Evolutionary conservation across 1,140 invertebrate genomes (phyloP).

Genomic region (Tenebrio molitor): DNA sequence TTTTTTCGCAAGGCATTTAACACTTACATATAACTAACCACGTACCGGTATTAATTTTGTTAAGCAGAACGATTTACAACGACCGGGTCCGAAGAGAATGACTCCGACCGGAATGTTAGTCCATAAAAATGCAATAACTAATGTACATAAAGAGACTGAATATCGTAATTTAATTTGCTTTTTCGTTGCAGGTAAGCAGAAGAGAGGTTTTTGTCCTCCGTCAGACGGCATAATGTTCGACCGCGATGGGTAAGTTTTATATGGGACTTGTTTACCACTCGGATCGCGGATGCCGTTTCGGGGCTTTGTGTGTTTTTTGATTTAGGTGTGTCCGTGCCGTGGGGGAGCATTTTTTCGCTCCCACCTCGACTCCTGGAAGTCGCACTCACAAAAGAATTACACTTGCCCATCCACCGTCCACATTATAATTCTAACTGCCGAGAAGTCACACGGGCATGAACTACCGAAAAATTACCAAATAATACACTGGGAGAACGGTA

Average conservation of each 20-base stretch:
- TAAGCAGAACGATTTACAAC: slow-evolving; percentile 55
- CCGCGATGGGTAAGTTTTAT: slow-evolving; percentile 44
- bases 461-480: too few relatives aligned
- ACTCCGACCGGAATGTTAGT: slow-evolving; percentile 51
- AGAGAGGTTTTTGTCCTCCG: slow-evolving; percentile 44
- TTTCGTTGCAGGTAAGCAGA: slow-evolving; percentile 56
- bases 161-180: slow-evolving; percentile 59
- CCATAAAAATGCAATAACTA: slow-evolving; percentile 59
- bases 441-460: too few relatives aligned
- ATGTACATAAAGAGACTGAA: slow-evolving; percentile 52
- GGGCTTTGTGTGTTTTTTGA: slow-evolving; percentile 41
- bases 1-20: slow-evolving; percentile 41
- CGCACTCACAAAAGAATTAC: too few relatives aligned
- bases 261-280: slow-evolving; percentile 34
- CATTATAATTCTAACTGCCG: too few relatives aligned
- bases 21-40: slow-evolving; percentile 50
- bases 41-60: slow-evolving; percentile 54
- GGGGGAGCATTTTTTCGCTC: slow-evolving; percentile 12
- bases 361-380: not conserved
- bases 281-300: slow-evolving; percentile 19
- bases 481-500: too few relatives aligned
- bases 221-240: slow-evolving; percentile 26
- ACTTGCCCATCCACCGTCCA: too few relatives aligned
- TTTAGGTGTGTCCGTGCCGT: slow-evolving; percentile 27
- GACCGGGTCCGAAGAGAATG: slow-evolving; percentile 41